Base-by-base conservation (phyloP, 2,797 vertebrate species). In the Dendrocincla fuliginosa region DNA sequence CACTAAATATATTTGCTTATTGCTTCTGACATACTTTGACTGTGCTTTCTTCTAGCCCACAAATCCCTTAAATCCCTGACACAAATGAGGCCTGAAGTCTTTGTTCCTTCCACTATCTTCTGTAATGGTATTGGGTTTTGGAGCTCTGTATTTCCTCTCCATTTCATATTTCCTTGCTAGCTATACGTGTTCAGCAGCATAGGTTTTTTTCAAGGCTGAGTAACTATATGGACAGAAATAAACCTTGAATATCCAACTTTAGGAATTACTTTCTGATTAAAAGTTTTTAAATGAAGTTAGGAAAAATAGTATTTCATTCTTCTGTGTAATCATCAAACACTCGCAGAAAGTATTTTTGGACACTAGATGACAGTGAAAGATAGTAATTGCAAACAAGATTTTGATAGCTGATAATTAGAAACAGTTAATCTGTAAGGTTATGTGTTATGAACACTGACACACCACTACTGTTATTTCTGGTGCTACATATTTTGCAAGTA, bases 311-410 rank as follows among this genome's bases (percentile, higher is more conserved):
- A 18, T 23, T 87, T 80, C 4, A 13, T 86, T 83, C 5, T 69
- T 86, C 32, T 39, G 13, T 71, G 33, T 56, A 33, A 55, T 57
- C 47, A 52, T 15, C 32, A 67, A 74, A 44, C 15, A 35, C 49
- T 77, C 92, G 84, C 57, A 92, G 53, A 70, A 87, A 71, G 60
- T 47, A 35, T 68, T 87, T 93, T 75, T 89, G 65, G 25, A 84
- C 90, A 73, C 89, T 87, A 95, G 96, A 71, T 94, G 95, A 90
- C 90, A 92, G 53, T 89, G 79, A 53, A 92, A 84, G 84, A 68
- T 71, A 83, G 71, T 47, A 75, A 47, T 28, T 87, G 39, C 68
- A 85, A 46, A 30, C 6, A 63, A 69, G 20, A 33, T 65, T 88
- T 91, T 84, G 59, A 76, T 71, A 52, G 33, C 17, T 71, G 24